phyloP scores from a whole-genome alignment of 2,797 vertebrate genomes.

The Acomys russatus region DNA sequence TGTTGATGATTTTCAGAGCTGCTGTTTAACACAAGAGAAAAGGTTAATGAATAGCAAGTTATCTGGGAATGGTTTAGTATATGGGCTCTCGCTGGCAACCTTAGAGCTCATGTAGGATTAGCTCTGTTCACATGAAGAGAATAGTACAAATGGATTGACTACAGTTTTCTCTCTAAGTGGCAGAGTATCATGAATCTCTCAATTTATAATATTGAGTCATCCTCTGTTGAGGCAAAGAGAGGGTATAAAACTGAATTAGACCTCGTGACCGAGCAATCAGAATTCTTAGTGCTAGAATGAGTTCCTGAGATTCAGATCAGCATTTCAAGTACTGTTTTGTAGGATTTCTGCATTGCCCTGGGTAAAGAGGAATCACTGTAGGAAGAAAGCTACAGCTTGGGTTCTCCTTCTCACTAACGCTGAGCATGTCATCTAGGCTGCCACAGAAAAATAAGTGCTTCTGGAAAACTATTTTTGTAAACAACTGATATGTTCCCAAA shows the following conservation, averaged over 20 bases:
- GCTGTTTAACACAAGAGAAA: constrained; percentile 83
- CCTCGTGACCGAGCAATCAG: neutral
- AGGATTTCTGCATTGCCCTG: neutral
- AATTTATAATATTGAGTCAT: constrained; percentile 72
- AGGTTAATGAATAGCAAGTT: constrained; percentile 75
- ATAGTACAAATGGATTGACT: constrained; percentile 71
- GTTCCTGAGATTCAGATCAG: neutral
- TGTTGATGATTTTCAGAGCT: constrained; percentile 77
- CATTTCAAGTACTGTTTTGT: constrained; percentile 18
- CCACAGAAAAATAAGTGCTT: neutral
- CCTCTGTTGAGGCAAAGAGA: neutral
- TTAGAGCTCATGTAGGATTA: constrained; percentile 76
- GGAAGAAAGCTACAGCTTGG: neutral
- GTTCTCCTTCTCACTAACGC: neutral
- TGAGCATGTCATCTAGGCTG: neutral
- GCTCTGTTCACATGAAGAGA: constrained; percentile 77
- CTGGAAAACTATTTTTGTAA: constrained; percentile 44
- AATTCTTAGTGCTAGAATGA: neutral
- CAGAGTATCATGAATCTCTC: constrained; percentile 74
- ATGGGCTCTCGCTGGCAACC: constrained; percentile 67
- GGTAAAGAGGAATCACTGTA: neutral
- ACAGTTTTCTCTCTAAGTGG: constrained; percentile 69
- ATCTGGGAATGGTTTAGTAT: constrained; percentile 59
- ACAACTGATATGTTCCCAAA: neutral
- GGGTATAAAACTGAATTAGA: constrained; percentile 67